Conservation (phyloP, 2,888 invertebrate genomes). For the Dusona sp. region DNA sequence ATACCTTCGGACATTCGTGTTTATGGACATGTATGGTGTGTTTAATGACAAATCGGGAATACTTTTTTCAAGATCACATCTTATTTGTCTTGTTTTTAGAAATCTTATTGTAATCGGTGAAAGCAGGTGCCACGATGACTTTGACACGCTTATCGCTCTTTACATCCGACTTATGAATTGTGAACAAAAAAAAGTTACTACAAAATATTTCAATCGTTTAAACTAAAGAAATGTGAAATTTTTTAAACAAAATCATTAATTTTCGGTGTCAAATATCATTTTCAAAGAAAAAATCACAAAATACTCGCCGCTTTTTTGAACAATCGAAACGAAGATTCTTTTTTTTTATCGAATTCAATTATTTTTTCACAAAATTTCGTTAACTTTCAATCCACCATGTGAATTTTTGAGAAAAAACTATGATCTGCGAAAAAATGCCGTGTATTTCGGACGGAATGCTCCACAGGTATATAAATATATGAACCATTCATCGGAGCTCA, state of each 20-base stretch:
- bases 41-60: neutral
- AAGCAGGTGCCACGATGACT: neutral
- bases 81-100: neutral
- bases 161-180: neutral
- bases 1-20: slow-evolving; percentile 24
- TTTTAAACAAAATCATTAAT: neutral
- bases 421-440: neutral
- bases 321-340: no score
- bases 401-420: neutral
- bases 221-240: neutral
- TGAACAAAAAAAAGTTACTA: neutral
- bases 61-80: neutral
- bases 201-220: neutral
- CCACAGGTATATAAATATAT: neutral
- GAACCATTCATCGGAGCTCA: neutral
- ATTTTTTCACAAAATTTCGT: neutral
- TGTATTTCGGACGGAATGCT: neutral
- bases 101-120: neutral
- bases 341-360: neutral
- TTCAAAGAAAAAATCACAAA: neutral
- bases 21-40: neutral
- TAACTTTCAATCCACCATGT: neutral
- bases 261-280: no score
- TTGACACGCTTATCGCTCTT: neutral
- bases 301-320: neutral